Evolutionary conservation across 2,797 vertebrate species (phyloP).

Genomic region (Sebastes vulpes): DNA sequence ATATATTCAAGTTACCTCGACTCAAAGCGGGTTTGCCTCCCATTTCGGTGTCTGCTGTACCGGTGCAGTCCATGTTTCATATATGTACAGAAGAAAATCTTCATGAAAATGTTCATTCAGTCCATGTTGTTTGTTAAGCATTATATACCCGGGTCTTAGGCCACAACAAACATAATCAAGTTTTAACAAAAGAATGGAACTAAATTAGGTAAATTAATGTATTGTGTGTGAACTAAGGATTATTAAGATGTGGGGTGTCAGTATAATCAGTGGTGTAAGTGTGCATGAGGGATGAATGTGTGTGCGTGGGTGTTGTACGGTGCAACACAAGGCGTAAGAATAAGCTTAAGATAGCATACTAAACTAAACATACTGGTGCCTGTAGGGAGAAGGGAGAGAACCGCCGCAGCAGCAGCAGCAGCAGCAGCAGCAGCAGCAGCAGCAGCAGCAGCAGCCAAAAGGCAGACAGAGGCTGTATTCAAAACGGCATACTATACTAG

Average conservation of each 20-base stretch:
- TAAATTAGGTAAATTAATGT: background rate
- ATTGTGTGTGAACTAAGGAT: background rate
- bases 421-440: no score
- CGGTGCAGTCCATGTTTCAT: background rate
- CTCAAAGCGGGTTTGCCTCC: background rate
- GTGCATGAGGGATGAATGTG: background rate
- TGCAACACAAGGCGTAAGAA: background rate
- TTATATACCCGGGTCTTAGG: background rate
- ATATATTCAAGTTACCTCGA: conserved; percentile 11
- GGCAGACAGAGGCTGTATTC: no score
- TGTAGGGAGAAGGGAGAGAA: background rate
- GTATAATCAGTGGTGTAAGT: background rate
- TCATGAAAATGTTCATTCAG: background rate
- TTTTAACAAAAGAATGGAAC: background rate
- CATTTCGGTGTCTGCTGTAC: background rate
- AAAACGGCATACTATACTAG: no score
- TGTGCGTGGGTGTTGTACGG: background rate
- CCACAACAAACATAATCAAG: no score
- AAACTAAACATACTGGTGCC: background rate
- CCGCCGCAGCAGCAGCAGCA: no score
- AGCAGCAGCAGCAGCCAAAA: no score
- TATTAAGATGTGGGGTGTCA: background rate
- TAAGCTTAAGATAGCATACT: background rate
- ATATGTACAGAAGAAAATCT: background rate
- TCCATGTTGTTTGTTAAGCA: background rate